Percentiles rank a stretch among this genome's conserved stretches.
Conservation (phyloP, 2,113 vertebrate species). For the Centropus unirufus region DNA sequence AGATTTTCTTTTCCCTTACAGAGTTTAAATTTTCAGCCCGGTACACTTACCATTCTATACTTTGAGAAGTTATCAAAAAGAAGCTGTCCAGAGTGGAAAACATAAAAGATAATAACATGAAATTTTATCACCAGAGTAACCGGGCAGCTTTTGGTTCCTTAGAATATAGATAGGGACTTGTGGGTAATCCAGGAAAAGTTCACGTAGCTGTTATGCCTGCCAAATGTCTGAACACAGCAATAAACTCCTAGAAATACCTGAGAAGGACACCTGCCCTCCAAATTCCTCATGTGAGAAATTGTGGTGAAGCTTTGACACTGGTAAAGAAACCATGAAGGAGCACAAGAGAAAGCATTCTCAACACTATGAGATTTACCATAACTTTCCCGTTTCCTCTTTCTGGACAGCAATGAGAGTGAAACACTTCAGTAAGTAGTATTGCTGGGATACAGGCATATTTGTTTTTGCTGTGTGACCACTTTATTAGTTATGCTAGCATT, state of each 20-base stretch:
- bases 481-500: neutral
- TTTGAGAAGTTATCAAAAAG: neutral
- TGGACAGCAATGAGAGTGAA: neutral
- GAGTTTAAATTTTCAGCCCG: neutral
- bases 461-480: neutral
- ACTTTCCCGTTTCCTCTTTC: neutral
- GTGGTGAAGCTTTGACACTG: neutral
- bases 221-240: neutral
- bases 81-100: neutral
- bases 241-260: neutral
- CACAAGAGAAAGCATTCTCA: neutral
- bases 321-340: neutral
- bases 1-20: neutral
- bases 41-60: neutral
- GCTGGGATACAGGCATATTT: neutral
- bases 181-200: neutral
- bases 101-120: neutral
- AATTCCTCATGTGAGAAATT: neutral
- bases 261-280: neutral
- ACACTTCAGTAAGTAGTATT: neutral
- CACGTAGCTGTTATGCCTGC: neutral
- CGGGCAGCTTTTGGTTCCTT: neutral
- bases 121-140: neutral
- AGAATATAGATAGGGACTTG: neutral
- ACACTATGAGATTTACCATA: neutral